Evolutionary conservation across 1,140 invertebrate genomes (phyloP).

Genomic region (Trachelipus rathkii): DNA sequence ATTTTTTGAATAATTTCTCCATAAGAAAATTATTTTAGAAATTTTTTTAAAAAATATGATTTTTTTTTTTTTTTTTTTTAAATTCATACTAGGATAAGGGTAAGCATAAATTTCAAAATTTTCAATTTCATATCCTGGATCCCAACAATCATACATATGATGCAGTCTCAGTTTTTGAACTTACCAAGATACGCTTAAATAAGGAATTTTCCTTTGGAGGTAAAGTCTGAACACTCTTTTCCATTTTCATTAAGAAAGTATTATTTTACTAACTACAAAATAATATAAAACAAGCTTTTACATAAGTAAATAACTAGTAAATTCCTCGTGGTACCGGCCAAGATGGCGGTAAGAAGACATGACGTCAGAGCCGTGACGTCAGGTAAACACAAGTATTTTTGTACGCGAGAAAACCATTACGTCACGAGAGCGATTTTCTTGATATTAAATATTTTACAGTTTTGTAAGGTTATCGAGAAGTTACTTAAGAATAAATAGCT

Average conservation of each 20-base stretch:
- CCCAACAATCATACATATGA: too few species aligned
- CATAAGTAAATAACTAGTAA: neutral
- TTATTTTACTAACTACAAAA: neutral
- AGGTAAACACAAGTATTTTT: neutral
- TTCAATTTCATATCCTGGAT: too few species aligned
- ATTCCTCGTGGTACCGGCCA: conserved; percentile 1
- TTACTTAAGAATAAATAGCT: too few species aligned
- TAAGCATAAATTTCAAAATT: too few species aligned
- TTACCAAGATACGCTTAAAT: neutral
- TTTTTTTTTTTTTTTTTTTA: too few species aligned
- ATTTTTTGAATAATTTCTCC: too few species aligned
- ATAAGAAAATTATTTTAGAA: too few species aligned
- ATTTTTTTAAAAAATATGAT: too few species aligned
- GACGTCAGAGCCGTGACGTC: neutral
- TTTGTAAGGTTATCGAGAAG: too few species aligned
- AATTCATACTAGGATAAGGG: too few species aligned
- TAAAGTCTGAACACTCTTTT: neutral
- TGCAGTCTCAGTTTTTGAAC: neutral
- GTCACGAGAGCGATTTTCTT: neutral
- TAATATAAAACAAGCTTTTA: neutral
- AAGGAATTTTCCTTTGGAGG: conserved; percentile 4
- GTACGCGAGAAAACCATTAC: neutral
- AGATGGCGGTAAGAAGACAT: neutral
- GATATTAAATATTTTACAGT: too few species aligned
- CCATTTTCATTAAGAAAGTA: conserved; percentile 1